These are phyloP conservation scores for Caenorhabditis briggsae DNA, from an alignment of 1,140 invertebrate species.

Conservation along the genomic window DNA sequence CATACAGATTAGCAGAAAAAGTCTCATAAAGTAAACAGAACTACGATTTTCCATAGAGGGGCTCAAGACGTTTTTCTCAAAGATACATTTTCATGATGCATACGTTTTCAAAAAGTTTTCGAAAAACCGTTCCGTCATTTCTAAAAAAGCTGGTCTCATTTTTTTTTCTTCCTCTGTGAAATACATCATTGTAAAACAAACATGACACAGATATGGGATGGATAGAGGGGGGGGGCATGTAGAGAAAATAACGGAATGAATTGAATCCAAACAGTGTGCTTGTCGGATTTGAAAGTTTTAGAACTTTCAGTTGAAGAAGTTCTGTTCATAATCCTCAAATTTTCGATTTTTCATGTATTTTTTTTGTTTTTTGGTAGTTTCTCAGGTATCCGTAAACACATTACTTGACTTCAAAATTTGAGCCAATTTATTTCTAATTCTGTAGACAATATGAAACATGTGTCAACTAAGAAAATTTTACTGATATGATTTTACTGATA, in stretches of 20 bases:
- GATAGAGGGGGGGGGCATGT: neutral
- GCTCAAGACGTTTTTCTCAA: neutral
- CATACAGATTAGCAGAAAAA: slow-evolving; percentile 41
- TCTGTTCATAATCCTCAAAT: neutral
- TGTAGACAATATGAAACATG: no score
- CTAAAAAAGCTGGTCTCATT: slow-evolving; percentile 50
- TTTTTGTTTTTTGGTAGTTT: no score
- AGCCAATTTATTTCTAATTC: no score
- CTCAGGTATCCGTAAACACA: no score
- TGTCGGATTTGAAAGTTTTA: neutral
- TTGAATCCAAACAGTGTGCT: slow-evolving; percentile 40
- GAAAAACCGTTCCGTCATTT: slow-evolving; percentile 40
- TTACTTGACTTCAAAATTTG: no score
- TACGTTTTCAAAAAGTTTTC: neutral
- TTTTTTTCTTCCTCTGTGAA: neutral
- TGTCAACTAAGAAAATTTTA: no score
- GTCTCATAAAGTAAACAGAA: slow-evolving; percentile 8
- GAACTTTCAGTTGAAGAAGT: neutral
- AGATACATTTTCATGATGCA: slow-evolving; percentile 40
- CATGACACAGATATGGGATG: slow-evolving; percentile 51
- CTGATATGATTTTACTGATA: no score
- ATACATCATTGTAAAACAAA: slow-evolving; percentile 55
- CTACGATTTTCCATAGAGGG: neutral
- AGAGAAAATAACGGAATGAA: neutral
- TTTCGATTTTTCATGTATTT: neutral